phyloP scores from a whole-genome alignment of 2,888 invertebrate genomes.

The Lepetodrilus schrolli region DNA sequence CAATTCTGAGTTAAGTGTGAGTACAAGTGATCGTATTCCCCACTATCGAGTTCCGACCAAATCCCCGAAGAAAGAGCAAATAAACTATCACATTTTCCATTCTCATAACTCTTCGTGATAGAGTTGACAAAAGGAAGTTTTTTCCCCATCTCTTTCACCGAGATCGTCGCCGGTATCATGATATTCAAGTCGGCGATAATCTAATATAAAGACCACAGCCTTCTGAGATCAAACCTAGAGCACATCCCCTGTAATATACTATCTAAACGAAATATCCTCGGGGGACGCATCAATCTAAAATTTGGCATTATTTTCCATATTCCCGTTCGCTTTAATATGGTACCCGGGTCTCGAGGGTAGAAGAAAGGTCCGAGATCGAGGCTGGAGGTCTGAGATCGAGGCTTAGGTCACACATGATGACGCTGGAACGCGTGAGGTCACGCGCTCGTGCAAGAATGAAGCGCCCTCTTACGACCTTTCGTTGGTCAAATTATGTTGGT shows the following conservation, averaged over 20 bases:
- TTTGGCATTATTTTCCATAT: slow-evolving; percentile 25
- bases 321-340: slow-evolving; percentile 21
- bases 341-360: neutral
- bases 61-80: slow-evolving; percentile 14
- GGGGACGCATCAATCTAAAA: slow-evolving; percentile 22
- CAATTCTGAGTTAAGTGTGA: neutral
- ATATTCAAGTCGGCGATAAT: slow-evolving; percentile 24
- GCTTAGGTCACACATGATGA: neutral
- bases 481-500: slow-evolving; percentile 18
- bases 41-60: neutral
- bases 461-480: neutral
- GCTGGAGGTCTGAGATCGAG: slow-evolving; percentile 3
- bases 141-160: neutral
- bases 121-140: neutral
- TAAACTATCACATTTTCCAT: slow-evolving; percentile 23
- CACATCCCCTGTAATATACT: slow-evolving; percentile 26
- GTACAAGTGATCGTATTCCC: neutral
- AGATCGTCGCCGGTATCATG: neutral
- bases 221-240: neutral
- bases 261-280: slow-evolving; percentile 19
- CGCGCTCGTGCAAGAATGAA: neutral
- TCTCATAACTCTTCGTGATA: slow-evolving; percentile 2
- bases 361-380: neutral
- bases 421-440: neutral
- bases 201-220: slow-evolving; percentile 15